These are phyloP conservation scores for Xylophagus ater DNA, from an alignment of 2,888 invertebrate species.

Conservation along the genomic window DNA sequence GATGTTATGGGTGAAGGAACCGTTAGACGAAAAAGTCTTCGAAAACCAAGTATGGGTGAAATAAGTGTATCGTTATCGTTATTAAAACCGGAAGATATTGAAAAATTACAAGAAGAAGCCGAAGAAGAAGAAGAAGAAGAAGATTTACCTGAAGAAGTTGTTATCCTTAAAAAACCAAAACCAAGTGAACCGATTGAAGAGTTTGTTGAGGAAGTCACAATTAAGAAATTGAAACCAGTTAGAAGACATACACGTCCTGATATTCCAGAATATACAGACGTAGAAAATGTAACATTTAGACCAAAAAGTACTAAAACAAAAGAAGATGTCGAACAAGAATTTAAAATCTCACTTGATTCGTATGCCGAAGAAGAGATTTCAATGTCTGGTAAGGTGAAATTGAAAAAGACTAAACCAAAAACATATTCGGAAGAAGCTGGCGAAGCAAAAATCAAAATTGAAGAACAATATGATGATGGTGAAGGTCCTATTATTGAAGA, in stretches of 20 bases:
- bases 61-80: too few species aligned
- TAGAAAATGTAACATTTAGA: conserved; percentile 69
- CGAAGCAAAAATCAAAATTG: conserved; percentile 61
- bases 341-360: conserved; percentile 72
- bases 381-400: conserved; percentile 70
- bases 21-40: too few species aligned
- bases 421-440: conserved; percentile 68
- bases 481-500: conserved; percentile 49
- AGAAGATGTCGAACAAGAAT: conserved; percentile 83
- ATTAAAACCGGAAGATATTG: too few species aligned
- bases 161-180: conserved; percentile 40
- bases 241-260: conserved; percentile 52
- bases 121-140: conserved; percentile 22
- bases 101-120: conserved; percentile 17
- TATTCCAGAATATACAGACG: conserved; percentile 60
- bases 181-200: conserved; percentile 45
- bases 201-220: conserved; percentile 54
- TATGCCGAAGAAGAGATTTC: conserved; percentile 83
- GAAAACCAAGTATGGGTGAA: too few species aligned
- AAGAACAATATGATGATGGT: conserved; percentile 49
- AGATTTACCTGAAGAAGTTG: conserved; percentile 40
- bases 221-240: conserved; percentile 60
- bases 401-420: conserved; percentile 60
- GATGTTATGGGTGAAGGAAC: too few species aligned
- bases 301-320: conserved; percentile 65